These are phyloP conservation scores for fruit fly (Drosophila melanogaster) DNA, from an alignment of 1,140 invertebrate species.

Conservation along the genomic window Release_6_plus_ISO1_MT NC_004354.4:14164501-14165000, in stretches of 20 bases:
- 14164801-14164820: not conserved
- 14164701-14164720: conserved; percentile 32
- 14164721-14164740: too few relatives aligned
- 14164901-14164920: not conserved
- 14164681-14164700: conserved; percentile 14
- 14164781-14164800: not conserved
- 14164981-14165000: not conserved
- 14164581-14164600: conserved; percentile 17
- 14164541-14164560: not conserved
- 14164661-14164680: conserved; percentile 10
- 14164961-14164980: not conserved
- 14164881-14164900: not conserved
- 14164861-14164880: not conserved
- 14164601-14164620: conserved; percentile 14
- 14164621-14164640: conserved; percentile 8
- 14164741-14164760: conserved; percentile 1
- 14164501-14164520: not conserved
- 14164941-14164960: too few relatives aligned
- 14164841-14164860: not conserved
- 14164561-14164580: conserved; percentile 7
- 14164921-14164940: not conserved
- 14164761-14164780: conserved; percentile 27
- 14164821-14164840: not conserved
- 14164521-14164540: not conserved
- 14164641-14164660: conserved; percentile 31